These are phyloP conservation scores for Drepana falcataria DNA, from an alignment of 2,888 invertebrate species.

Conservation along the genomic window DNA sequence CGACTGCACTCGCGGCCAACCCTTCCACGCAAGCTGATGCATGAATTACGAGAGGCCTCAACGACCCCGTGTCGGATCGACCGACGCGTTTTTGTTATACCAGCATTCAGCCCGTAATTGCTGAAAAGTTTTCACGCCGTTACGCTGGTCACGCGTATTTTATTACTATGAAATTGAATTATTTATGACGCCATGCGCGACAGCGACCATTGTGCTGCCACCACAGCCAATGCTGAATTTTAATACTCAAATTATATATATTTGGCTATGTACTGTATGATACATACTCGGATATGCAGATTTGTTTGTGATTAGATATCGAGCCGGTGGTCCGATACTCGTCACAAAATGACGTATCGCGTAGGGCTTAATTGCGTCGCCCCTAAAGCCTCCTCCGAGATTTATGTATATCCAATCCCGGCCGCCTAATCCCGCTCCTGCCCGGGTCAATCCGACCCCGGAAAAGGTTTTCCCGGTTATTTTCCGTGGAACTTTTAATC, in stretches of 20 bases:
- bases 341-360: conserved; percentile 73
- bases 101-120: conserved; percentile 69
- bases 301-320: conserved; percentile 53
- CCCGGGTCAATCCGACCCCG: conserved; percentile 76
- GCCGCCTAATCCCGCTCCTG: conserved; percentile 72
- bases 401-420: conserved; percentile 79
- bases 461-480: conserved; percentile 79
- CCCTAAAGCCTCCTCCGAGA: conserved; percentile 71
- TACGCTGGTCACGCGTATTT: conserved; percentile 75
- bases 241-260: conserved; percentile 70
- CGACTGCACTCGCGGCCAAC: conserved; percentile 58
- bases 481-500: conserved; percentile 79
- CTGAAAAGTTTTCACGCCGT: conserved; percentile 78
- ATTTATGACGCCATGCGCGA: conserved; percentile 69
- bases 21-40: conserved; percentile 73
- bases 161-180: conserved; percentile 79
- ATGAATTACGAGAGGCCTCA: conserved; percentile 51
- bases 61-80: conserved; percentile 49
- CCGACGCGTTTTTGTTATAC: conserved; percentile 69
- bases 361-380: conserved; percentile 72
- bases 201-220: conserved; percentile 62
- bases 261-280: conserved; percentile 23
- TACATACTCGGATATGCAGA: conserved; percentile 14
- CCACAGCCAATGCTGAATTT: conserved; percentile 66
- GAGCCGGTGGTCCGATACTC: conserved; percentile 34